Conservation (phyloP, 2,113 vertebrate species). For the Raja brachyura region DNA sequence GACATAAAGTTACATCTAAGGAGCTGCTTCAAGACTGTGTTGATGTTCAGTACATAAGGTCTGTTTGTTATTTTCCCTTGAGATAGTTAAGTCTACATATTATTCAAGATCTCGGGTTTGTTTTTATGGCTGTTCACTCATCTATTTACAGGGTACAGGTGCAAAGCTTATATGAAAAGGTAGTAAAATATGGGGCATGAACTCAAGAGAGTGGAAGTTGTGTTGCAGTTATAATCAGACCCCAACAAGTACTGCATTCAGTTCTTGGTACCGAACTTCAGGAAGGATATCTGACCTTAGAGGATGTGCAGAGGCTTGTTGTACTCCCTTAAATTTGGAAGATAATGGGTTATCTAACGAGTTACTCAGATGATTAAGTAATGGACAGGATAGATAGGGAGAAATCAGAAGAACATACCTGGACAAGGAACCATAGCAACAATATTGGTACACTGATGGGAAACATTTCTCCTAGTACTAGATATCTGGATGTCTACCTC, state of each 20-base stretch:
- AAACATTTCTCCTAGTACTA: no score
- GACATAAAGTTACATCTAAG: background rate
- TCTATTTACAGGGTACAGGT: background rate
- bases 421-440: background rate
- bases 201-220: no score
- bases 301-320: no score
- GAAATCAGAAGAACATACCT: background rate
- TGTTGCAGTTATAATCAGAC: no score
- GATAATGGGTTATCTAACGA: background rate
- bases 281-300: no score
- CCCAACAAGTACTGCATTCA: no score
- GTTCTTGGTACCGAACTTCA: no score
- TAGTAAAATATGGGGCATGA: no score
- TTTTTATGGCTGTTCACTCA: background rate
- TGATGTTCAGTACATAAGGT: background rate
- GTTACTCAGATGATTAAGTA: background rate
- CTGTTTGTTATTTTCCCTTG: background rate
- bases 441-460: background rate
- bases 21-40: background rate
- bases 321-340: background rate
- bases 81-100: background rate
- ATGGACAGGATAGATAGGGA: background rate
- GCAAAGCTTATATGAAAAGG: background rate
- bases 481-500: background rate
- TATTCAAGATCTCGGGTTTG: background rate